Evolutionary conservation across 2,113 vertebrate genomes (phyloP), one percentile per base, ranked within the genome.

Genomic region (Myrmecobius fasciatus): DNA sequence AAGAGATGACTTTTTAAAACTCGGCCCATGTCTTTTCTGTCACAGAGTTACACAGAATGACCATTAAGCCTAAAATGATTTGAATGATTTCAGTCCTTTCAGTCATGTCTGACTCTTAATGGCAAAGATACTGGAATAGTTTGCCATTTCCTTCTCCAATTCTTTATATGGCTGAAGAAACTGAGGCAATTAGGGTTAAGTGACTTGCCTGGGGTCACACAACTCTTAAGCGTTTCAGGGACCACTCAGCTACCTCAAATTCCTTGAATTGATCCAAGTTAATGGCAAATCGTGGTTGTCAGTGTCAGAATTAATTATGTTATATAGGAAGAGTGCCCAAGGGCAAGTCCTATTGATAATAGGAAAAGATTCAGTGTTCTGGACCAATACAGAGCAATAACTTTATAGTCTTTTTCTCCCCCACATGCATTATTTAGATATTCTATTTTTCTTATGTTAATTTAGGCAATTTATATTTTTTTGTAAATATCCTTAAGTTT

Each of bases 241-340:
- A 1, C 6, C 6, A 83, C 67, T n/a, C 24, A 43, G 20, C 20
- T 83, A n/a, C 20, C 36, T 36, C 36, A 43, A 83, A n/a, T 83
- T n/a, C 14, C 14, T 75, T 22, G 36, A 46, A 96, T 92, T 93
- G 52, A 94, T 89, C 53, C 54, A 95, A 25, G 31, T 49, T 53
- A 25, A 94, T 83, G 54, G 90, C 89, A 92, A 91, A 93, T 75
- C 53, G 96, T 1, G 0, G 52, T 93, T 96, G 93, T 92, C 92
- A 93, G 93, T 96, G 89, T 90, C 94, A 96, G 22, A 94, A n/a
- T 48, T 48, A 89, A 94, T 90, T 25, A 25, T 92, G 53, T 51
- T 47, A 43, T 24, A 20, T 12, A 75, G 95, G 31, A 53, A 67
- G 36, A 95, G n/a, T 95, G 90, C 89, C 49, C 5, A n/a, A n/a